Evolutionary conservation across 2,797 vertebrate species (phyloP), one percentile per base, ranked within the genome.

Genomic region (Arnoldichthys spilopterus): DNA sequence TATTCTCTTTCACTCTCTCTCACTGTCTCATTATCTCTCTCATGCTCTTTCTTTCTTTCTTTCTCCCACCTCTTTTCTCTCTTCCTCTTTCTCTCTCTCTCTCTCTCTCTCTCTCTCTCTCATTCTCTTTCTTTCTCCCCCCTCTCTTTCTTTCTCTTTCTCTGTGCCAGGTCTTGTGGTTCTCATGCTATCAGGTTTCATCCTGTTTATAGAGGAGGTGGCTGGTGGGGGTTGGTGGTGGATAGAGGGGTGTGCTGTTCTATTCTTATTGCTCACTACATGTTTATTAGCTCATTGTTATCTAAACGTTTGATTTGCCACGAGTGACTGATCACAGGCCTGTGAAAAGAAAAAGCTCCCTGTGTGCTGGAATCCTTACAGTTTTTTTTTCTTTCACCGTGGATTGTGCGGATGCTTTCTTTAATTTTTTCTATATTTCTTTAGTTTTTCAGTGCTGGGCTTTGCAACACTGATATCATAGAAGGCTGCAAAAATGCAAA

Each of bases 261-360:
- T 64, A 40, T 53, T 68, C 64, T 76, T 26, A 47, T 54, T 67
- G 47, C 53, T 77, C 74, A 63, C 63, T 24, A 12, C n/a, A 64
- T 82, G 75, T 82, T 84, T 80, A 81, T 83, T 80, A 84, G 47
- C 68, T 78, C 62, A 24, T 74, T 51, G 18, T 77, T 86, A 62
- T 70, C 53, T 74, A 77, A 80, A 78, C 72, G 71, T 78, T 85
- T 85, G 72, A 80, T 80, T 75, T 78, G 72, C 43, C 61, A 58
- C 18, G 28, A 80, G 72, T 82, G 34, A 75, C 74, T 51, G 71
- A 82, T 78, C 54, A 61, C 71, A 56, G 37, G 1, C 26, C 40
- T 59, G 74, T 63, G 45, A 59, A 81, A 81, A 26, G 47, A 73
- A 61, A 74, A 28, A 15, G 1, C 47, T 49, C 34, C 59, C 45